Evolutionary conservation across 2,888 invertebrate species (phyloP), one percentile per base, ranked within the genome.

Genomic region (Ethmia dodecea): DNA sequence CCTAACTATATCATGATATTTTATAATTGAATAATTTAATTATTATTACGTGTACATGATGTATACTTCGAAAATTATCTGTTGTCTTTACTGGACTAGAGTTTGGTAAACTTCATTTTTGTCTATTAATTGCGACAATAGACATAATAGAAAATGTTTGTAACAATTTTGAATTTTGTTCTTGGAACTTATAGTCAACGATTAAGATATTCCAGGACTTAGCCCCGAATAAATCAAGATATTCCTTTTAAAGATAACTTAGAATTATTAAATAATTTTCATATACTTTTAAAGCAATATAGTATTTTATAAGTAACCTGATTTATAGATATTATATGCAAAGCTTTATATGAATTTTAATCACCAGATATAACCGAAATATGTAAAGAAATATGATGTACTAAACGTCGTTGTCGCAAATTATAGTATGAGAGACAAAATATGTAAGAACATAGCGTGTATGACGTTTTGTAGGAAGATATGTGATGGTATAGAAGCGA

Each of bases 81-180:
- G 60, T 68, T 70, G 70, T 75, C 70, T 76, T 74, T 65, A 62
- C 52, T 62, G 69, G 83, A 83, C 83, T 83, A 83, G 81, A 83
- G 60, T 63, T 60, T 72, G 80, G 81, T 80, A 76, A 81, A 72
- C 71, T 49, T 52, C n/a, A n/a, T 62, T 55, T 62, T 66, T 68
- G 57, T 65, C 55, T 69, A 61, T 62, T 56, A 49, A 53, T 58
- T 57, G 58, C 58, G 60, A 65, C 59, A 57, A 52, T 55, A 60
- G 61, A 66, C 55, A 59, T 51, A 53, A 50, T 46, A 44, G 46
- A 52, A 46, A 45, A 47, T 40, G 43, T 44, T 33, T 43, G 37
- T 49, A 50, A 55, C 53, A 55, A 50, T 58, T 58, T 53, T 47
- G 54, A 51, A 58, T 56, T 47, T 40, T 37, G 79, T 81, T 79